Percentiles rank a stretch among this genome's conserved stretches.
Evolutionary conservation across 2,797 vertebrate species (phyloP).

Genomic region (Muscicapa comitata): DNA sequence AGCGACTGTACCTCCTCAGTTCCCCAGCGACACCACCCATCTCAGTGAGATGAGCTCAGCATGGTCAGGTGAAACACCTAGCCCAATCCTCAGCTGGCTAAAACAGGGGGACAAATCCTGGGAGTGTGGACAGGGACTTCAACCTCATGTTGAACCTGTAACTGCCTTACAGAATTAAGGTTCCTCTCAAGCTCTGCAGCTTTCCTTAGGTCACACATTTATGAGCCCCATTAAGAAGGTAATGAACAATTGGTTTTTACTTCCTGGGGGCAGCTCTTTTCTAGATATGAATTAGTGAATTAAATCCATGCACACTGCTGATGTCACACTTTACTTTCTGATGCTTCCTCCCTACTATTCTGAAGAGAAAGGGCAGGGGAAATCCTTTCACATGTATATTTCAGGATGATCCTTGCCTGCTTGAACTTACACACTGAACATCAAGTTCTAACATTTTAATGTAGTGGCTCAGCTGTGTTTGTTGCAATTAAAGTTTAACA

Average conservation of each 20-base stretch:
- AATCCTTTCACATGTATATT: slow-evolving; percentile 12
- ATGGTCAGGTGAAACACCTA: not conserved
- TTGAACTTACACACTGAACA: not conserved
- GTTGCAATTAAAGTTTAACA: slow-evolving; percentile 49
- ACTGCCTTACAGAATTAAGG: not conserved
- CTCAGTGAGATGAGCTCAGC: not conserved
- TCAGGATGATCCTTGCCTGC: not conserved
- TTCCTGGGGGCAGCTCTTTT: not conserved
- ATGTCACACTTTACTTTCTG: not conserved
- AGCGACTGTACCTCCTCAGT: not conserved
- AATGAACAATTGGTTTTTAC: not conserved
- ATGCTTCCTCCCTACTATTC: not conserved
- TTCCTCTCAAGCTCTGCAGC: not conserved
- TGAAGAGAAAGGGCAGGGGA: not conserved
- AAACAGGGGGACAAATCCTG: not conserved
- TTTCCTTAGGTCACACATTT: not conserved
- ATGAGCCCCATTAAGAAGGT: not conserved
- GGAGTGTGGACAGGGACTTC: not conserved
- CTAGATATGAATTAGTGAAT: not conserved
- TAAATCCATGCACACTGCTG: not conserved
- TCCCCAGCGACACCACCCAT: not conserved
- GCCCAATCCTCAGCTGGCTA: not conserved
- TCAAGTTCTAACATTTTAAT: slow-evolving; percentile 7
- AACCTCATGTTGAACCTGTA: not conserved
- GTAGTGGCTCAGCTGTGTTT: not conserved